A percentile compares a stretch with the other conserved stretches of the same genome.
Evolutionary conservation across 1,140 invertebrate species (phyloP).

Genomic region (Neodiprion fabricii): DNA sequence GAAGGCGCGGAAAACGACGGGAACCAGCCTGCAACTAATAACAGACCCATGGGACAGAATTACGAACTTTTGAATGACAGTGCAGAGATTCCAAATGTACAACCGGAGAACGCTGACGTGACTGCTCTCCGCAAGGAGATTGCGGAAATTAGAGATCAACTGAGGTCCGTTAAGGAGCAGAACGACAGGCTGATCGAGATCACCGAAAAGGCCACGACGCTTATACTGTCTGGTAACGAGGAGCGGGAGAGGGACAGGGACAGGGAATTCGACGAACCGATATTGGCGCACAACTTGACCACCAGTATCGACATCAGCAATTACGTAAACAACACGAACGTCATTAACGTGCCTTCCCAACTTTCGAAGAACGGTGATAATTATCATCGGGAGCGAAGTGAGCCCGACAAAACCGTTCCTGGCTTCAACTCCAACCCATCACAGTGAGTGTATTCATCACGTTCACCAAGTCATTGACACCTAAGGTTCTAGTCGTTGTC

Average conservation of each 20-base stretch:
- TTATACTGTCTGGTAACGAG: background rate
- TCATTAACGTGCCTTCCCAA: background rate
- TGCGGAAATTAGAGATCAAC: background rate
- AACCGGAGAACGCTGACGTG: no score
- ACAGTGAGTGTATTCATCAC: no score
- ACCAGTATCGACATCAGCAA: constrained; percentile 1
- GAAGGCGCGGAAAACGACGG: background rate
- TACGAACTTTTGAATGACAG: background rate
- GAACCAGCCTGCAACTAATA: no score
- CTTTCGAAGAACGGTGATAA: no score
- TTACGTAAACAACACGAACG: background rate
- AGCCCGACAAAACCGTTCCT: no score
- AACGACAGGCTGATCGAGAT: background rate
- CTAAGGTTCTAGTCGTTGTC: no score
- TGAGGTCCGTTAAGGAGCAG: background rate
- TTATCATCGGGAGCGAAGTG: no score
- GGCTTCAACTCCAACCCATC: no score
- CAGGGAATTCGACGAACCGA: background rate
- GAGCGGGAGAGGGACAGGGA: background rate
- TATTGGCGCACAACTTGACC: background rate
- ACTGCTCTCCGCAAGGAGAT: background rate
- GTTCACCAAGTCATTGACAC: no score
- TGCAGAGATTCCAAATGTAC: background rate
- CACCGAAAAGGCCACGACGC: background rate
- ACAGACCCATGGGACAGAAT: background rate